phyloP scores from a whole-genome alignment of 2,888 invertebrate genomes.

The Drosophila pseudotakahashii region DNA sequence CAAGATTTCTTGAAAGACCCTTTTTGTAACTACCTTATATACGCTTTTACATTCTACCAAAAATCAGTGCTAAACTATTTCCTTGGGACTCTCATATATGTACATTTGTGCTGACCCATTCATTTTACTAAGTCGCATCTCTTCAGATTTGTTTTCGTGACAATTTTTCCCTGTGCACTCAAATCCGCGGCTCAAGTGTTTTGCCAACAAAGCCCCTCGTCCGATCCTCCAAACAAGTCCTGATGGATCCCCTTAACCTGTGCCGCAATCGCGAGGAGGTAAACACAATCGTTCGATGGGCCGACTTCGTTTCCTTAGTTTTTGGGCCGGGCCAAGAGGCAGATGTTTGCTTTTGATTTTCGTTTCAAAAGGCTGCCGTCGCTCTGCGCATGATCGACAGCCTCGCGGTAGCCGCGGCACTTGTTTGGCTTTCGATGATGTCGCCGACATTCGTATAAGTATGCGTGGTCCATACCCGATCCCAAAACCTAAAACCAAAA shows the following conservation, averaged over 20 bases:
- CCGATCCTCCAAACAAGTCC: conserved; percentile 34
- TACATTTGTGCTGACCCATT: not conserved
- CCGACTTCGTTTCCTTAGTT: conserved; percentile 16
- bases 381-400: conserved; percentile 74
- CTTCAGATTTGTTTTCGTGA: not conserved
- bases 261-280: conserved; percentile 47
- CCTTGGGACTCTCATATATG: no score
- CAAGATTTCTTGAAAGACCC: no score
- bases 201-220: conserved; percentile 52
- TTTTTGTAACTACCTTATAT: no score
- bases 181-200: conserved; percentile 52
- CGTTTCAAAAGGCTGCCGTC: conserved; percentile 72
- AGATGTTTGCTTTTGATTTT: conserved; percentile 68
- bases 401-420: conserved; percentile 74
- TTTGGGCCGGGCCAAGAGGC: conserved; percentile 31
- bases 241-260: conserved; percentile 18
- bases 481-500: conserved; percentile 8
- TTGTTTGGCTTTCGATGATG: conserved; percentile 54
- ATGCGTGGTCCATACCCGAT: not conserved
- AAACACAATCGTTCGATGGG: conserved; percentile 16
- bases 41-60: no score
- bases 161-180: conserved; percentile 9
- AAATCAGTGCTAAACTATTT: no score
- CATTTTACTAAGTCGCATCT: not conserved
- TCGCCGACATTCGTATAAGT: conserved; percentile 24